Evolutionary conservation across 53 echinoderm and acorn worm genomes (phyloP), one percentile per base, ranked within the genome.

Genomic region (Holothuria leucospilota): DNA sequence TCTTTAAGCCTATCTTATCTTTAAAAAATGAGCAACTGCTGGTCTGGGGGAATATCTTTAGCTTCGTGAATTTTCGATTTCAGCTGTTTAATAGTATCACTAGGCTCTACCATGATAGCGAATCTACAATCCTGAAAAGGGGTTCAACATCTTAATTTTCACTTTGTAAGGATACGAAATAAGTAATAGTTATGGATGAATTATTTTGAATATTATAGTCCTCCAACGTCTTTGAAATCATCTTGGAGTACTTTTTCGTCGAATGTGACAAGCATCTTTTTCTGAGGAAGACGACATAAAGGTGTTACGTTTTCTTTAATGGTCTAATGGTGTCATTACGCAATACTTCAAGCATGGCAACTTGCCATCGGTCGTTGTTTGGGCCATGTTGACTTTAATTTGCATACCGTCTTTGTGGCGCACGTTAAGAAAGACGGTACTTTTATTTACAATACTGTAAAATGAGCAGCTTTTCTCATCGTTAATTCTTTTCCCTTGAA

Each of bases 81-180:
- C 49, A 49, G 6, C 49, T 13, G 2, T 49, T 49, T 13, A 49
- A 49, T 6, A 49, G 49, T 49, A 13, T 49, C 49, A 49, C 49
- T 13, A 49, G 49, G 6, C 49, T 49, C 49, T 49, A 49, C 49
- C 49, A 9, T 49, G 9, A 49, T 13, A 13, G 49, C 13, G 49
- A 13, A 0, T 13, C 49, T 49, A 13, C 13, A 13, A 49, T 49
- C 13, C 49, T 49, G 49, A 49, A 49, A 49, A 11, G 6, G n/a
- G 10, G 2, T 49, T 0, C 13, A 13, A 11, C 6, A 49, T 0
- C 49, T 49, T 90, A 91, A 94, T 79, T 72, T 91, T 91, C 83
- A 91, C 91, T 73, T 91, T 91, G 62, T 91, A 94, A 69, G 89
- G 91, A 91, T 94, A 91, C 94, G 91, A 91, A n/a, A 49, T 49